Percentiles rank a stretch among this genome's conserved stretches.
Evolutionary conservation across 2,113 vertebrate species (phyloP).

Genomic region (Chlamydotis undulata): DNA sequence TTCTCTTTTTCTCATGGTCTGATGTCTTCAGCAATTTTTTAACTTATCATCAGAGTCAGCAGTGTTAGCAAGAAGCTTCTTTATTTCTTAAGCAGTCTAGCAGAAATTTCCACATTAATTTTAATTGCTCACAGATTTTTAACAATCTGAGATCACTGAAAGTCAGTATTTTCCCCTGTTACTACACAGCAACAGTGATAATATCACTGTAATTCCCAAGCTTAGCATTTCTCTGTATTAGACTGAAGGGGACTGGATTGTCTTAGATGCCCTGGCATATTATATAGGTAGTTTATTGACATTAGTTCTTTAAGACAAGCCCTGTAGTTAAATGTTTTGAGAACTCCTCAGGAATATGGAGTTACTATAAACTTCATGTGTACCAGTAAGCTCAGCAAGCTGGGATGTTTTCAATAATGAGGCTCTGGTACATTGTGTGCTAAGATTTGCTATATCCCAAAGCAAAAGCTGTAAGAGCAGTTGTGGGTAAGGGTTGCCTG

Average conservation of each 20-base stretch:
- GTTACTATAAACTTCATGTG: not conserved
- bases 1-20: not conserved
- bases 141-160: constrained; percentile 34
- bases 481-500: not conserved
- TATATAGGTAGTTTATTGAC: not conserved
- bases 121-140: constrained; percentile 41
- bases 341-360: not conserved
- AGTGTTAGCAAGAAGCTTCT: constrained; percentile 1
- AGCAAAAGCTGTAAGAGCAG: not conserved
- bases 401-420: not conserved
- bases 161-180: constrained; percentile 7
- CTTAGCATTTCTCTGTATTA: not conserved
- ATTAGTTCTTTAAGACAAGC: not conserved
- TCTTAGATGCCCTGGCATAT: not conserved
- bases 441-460: not conserved
- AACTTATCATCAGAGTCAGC: constrained; percentile 4
- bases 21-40: constrained; percentile 26
- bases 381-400: not conserved
- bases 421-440: not conserved
- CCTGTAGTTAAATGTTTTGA: not conserved
- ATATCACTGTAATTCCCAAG: not conserved
- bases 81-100: constrained; percentile 27
- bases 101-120: constrained; percentile 49
- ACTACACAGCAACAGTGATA: not conserved
- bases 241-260: not conserved